phyloP scores from a whole-genome alignment of 2,888 invertebrate genomes.

The Diabrotica balteata region DNA sequence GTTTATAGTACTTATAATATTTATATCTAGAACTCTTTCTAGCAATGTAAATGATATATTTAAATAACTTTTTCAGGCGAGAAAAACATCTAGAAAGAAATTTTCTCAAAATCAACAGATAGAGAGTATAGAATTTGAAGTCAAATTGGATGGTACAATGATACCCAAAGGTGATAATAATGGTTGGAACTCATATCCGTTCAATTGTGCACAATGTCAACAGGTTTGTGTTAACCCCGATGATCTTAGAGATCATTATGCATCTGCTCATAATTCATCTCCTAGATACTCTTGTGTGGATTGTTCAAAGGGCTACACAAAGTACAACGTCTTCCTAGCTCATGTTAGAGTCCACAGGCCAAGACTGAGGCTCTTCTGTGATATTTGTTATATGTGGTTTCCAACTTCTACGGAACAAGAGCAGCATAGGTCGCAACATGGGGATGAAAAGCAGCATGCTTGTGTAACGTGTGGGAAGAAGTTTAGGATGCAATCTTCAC shows the following conservation, averaged over 20 bases:
- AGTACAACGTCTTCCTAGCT: constrained; percentile 69
- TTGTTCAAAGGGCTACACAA: constrained; percentile 69
- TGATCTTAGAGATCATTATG: constrained; percentile 68
- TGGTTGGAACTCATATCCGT: constrained; percentile 62
- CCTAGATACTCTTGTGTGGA: constrained; percentile 72
- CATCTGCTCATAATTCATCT: constrained; percentile 68
- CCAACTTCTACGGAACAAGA: constrained; percentile 57
- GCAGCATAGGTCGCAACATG: constrained; percentile 63
- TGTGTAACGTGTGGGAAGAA: constrained; percentile 66
- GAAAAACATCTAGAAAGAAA: constrained; percentile 36
- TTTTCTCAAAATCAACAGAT: constrained; percentile 33
- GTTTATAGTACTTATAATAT: too few species aligned
- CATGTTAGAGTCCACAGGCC: constrained; percentile 70
- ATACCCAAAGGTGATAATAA: constrained; percentile 50
- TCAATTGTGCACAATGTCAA: constrained; percentile 64
- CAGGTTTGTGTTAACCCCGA: constrained; percentile 60
- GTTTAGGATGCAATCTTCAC: constrained; percentile 65
- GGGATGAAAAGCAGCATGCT: constrained; percentile 62
- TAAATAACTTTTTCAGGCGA: constrained; percentile 25
- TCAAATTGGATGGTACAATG: constrained; percentile 56
- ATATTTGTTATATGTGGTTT: constrained; percentile 66
- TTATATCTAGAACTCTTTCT: too few species aligned
- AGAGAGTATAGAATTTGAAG: constrained; percentile 46
- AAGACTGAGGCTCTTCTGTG: constrained; percentile 65
- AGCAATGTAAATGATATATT: too few species aligned